phyloP scores from a whole-genome alignment of 1,140 invertebrate genomes.

The Pseudachorutes palmiensis region DNA sequence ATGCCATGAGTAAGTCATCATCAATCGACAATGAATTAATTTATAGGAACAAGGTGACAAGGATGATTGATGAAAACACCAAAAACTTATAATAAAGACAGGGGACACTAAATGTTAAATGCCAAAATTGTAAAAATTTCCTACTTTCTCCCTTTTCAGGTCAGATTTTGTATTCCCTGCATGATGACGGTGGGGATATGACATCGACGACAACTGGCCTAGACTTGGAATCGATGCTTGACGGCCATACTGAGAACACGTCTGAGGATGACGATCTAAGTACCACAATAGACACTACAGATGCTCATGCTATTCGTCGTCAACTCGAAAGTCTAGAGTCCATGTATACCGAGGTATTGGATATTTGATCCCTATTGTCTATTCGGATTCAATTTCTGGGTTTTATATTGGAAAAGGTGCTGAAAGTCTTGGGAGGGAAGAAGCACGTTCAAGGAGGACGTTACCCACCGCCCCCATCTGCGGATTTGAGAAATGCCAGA shows the following conservation, averaged over 20 bases:
- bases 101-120: too few relatives aligned
- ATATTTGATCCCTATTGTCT: not conserved
- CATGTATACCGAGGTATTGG: conserved; percentile 68
- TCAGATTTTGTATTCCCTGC: conserved; percentile 36
- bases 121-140: too few relatives aligned
- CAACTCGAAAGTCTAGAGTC: conserved; percentile 77
- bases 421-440: conserved; percentile 68
- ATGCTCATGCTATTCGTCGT: conserved; percentile 66
- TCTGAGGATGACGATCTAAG: conserved; percentile 60
- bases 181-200: conserved; percentile 62
- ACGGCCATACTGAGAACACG: conserved; percentile 52
- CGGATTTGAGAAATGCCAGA: conserved; percentile 54
- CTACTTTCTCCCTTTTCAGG: conserved; percentile 22
- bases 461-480: conserved; percentile 46
- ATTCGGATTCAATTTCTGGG: not conserved
- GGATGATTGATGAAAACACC: too few relatives aligned
- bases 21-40: not conserved
- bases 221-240: conserved; percentile 71
- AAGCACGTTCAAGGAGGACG: conserved; percentile 43
- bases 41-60: not conserved
- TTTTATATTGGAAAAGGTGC: conserved; percentile 49
- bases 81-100: too few relatives aligned
- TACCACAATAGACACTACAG: conserved; percentile 51
- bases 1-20: conserved; percentile 33
- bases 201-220: conserved; percentile 68